Base-by-base conservation (phyloP, 2,113 vertebrate species). In the Lepisosteus osseus region DNA sequence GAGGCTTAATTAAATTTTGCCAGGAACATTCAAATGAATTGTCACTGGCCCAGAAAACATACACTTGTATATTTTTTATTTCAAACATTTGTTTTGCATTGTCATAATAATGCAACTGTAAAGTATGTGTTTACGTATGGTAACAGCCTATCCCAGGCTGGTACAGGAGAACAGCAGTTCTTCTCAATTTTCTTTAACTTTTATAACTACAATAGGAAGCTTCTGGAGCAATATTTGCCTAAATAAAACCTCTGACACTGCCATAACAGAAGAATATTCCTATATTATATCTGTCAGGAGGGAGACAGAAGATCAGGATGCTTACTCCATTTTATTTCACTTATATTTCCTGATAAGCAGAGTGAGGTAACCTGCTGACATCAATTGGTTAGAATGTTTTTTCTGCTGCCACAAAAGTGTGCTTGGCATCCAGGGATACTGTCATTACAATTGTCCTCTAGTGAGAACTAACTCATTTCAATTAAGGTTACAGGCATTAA, bases 401-500 rank as follows among this genome's bases (percentile, higher is more conserved):
- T 29, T 6, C 54, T 68, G 56, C 17, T 47, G 15, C 69, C 68
- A 76, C 79, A 68, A 75, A 42, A 71, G 65, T 68, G 68, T 69
- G 47, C 69, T 42, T 29, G 12, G 70, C 71, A 55, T 54, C 64
- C 57, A 78, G 77, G 77, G 72, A 65, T 57, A 68, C 80, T 84
- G 68, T 77, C 76, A 5, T 56, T 42, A 54, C 7, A 11, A 59
- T 84, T 83, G 74, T 56, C 67, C 75, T 75, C 29, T 45, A 55
- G 75, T 71, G 84, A 88, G 83, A 84, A 80, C 77, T 80, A 78
- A 74, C 77, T 76, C 73, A 54, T 74, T 84, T 85, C 77, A 79
- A 72, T 84, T 84, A 77, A 59, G 15, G 68, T 65, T 68, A 71
- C 73, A 78, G 70, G 66, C 44, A 47, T 15, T 55, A 74, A 77